These are phyloP conservation scores for Pyralis farinalis DNA, from an alignment of 2,888 invertebrate species.

Conservation along the genomic window DNA sequence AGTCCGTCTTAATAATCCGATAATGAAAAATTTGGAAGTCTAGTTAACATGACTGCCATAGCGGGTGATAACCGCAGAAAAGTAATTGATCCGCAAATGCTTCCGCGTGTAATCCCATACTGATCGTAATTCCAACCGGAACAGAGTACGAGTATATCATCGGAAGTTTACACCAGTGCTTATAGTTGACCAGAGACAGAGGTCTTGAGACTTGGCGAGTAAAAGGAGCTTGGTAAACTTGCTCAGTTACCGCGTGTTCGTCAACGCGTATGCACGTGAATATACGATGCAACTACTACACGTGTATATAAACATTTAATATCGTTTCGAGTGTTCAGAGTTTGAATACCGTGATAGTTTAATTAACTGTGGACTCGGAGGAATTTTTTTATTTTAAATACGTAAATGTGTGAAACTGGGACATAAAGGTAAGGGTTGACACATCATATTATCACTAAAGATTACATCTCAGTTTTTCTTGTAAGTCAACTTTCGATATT, in stretches of 20 bases:
- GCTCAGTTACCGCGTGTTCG: conserved; percentile 65
- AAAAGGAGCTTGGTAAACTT: conserved; percentile 51
- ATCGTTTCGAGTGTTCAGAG: conserved; percentile 29
- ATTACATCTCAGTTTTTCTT: background rate
- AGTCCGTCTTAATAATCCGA: conserved; percentile 1
- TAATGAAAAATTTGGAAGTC: conserved; percentile 1
- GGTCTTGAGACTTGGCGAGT: conserved; percentile 43
- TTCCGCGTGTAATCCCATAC: conserved; percentile 29
- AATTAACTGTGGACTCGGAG: conserved; percentile 41
- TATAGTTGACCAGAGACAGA: conserved; percentile 48
- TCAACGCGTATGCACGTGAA: conserved; percentile 50
- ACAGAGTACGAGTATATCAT: conserved; percentile 51
- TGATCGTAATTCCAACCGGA: conserved; percentile 52
- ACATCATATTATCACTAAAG: conserved; percentile 22
- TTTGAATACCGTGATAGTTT: conserved; percentile 40
- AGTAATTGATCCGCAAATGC: conserved; percentile 24
- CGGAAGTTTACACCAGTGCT: conserved; percentile 54
- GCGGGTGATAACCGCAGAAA: conserved; percentile 2
- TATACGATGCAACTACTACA: conserved; percentile 17
- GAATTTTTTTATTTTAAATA: conserved; percentile 27
- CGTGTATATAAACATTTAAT: conserved; percentile 34
- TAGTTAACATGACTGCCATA: background rate
- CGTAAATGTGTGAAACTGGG: conserved; percentile 29
- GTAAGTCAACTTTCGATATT: background rate
- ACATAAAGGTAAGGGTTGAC: conserved; percentile 43